These are phyloP conservation scores for Masticophis lateralis DNA, from an alignment of 2,797 vertebrate species.

Conservation along the genomic window DNA sequence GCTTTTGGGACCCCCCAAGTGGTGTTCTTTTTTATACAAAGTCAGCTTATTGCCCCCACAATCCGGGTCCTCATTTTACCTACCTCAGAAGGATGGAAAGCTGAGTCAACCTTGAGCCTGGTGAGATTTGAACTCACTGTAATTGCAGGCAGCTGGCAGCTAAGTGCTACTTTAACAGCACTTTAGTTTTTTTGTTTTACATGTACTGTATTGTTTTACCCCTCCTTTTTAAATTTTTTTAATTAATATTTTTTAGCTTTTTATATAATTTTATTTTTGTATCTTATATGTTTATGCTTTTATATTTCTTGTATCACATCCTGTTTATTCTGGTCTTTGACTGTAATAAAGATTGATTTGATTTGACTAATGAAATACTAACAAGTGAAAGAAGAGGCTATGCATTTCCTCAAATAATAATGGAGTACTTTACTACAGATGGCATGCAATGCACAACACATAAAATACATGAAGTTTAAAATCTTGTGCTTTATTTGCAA, in stretches of 20 bases:
- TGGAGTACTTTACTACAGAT: neutral
- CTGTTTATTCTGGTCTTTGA: neutral
- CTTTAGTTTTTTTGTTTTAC: neutral
- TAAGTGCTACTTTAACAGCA: too few relatives aligned
- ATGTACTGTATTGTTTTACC: neutral
- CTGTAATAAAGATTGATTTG: neutral
- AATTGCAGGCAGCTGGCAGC: too few relatives aligned
- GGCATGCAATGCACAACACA: neutral
- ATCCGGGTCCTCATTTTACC: too few relatives aligned
- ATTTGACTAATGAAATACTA: neutral
- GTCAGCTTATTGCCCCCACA: too few relatives aligned
- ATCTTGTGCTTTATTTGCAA: neutral
- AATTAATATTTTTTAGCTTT: neutral
- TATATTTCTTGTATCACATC: neutral
- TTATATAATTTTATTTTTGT: neutral
- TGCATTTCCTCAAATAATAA: neutral
- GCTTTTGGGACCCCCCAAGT: too few relatives aligned
- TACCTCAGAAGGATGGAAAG: too few relatives aligned
- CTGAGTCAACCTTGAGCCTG: too few relatives aligned
- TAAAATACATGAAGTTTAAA: neutral
- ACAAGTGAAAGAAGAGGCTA: neutral
- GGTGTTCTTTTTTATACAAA: too few relatives aligned
- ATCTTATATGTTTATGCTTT: neutral
- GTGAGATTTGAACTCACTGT: too few relatives aligned
- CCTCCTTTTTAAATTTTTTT: neutral